These are phyloP conservation scores for Mus pahari DNA, from an alignment of 2,113 vertebrate genomes.

Conservation along the genomic window DNA sequence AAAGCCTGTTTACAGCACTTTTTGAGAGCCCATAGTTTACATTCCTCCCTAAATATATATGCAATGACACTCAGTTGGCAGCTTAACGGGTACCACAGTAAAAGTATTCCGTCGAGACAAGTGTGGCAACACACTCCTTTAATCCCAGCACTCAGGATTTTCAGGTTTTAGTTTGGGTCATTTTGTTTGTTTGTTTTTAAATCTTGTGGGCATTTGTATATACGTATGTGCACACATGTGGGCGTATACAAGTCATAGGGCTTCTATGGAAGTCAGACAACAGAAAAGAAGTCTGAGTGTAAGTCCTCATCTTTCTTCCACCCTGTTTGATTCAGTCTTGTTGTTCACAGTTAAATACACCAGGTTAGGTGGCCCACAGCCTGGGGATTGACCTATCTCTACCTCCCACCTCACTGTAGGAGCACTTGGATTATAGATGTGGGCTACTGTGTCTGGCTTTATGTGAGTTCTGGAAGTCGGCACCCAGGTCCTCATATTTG, in stretches of 20 bases:
- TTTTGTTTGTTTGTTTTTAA: neutral
- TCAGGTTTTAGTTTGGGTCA: neutral
- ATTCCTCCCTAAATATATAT: neutral
- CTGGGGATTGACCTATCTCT: too few species aligned
- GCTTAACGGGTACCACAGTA: neutral
- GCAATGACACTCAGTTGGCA: neutral
- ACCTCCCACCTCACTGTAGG: neutral
- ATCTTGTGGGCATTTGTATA: neutral
- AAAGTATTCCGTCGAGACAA: neutral
- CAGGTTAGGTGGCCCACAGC: neutral
- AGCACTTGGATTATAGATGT: too few species aligned
- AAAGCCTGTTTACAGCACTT: neutral
- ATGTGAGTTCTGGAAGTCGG: neutral
- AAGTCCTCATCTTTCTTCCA: neutral
- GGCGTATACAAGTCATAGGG: neutral
- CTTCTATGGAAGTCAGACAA: neutral
- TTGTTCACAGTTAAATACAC: neutral
- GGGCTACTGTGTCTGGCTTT: neutral
- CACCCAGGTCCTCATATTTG: neutral
- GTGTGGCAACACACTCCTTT: neutral
- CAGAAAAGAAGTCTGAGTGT: neutral
- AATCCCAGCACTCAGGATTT: neutral
- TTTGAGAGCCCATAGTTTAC: neutral
- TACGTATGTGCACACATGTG: neutral
- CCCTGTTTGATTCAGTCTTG: neutral